Evolutionary conservation across 2,888 invertebrate species (phyloP), one percentile per base, ranked within the genome.

Genomic region (Lagria hirta): DNA sequence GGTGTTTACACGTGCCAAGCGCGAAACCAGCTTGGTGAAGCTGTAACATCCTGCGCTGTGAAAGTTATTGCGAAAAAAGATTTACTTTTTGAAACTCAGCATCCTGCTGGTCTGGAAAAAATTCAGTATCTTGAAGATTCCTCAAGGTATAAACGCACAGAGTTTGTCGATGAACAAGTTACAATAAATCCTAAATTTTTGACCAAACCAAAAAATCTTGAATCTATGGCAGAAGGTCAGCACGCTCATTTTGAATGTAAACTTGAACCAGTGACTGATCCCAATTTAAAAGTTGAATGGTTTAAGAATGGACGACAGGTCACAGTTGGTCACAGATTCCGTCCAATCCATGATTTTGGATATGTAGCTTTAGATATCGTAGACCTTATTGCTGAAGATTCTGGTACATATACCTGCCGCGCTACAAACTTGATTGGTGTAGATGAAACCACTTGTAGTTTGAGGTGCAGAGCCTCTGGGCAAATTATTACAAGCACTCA

Each of bases 181-280:
- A 87, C 84, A 54, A 80, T 88, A 4, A 86, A 82, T 58, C 94
- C 94, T 1, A 81, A 81, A 51, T 95, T 95, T 70, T 76, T 92
- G 2, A 89, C 92, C 1, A 86, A 86, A 64, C 89, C 94, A 3
- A 91, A 94, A 71, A 90, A 84, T 52, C 78, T 90, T 52, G 87
- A 85, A 54, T 88, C 88, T 59, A 84, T 93, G 58, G 78, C 82
- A 34, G 95, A 97, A 76, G 87, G 93, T 24, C 84, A 89, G 55
- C 91, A 92, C 65, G 95, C 96, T 28, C 97, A 98, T 70, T 96
- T 99, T 71, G 98, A 99, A 75, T 95, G 95, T 69, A 93, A 96
- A 69, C 80, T 99, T 18, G 93, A 95, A 70, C 98, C 98, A 18
- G 91, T 97, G 4, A 95, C 94, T 3, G 99, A 99, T 74, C 83